Conservation (phyloP, 2,888 invertebrate species). For the Aphrophora alni region DNA sequence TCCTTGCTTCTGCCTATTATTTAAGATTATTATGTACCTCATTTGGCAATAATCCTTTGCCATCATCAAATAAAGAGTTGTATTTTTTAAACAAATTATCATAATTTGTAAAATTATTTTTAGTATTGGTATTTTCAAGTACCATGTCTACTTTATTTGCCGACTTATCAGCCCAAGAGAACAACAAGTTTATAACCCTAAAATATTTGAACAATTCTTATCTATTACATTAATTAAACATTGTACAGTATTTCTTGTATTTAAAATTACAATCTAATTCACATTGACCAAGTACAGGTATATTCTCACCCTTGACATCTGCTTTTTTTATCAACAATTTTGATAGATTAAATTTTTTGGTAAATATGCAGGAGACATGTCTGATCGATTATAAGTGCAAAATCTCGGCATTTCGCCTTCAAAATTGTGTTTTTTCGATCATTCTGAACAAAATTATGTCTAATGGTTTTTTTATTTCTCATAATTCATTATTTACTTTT, state of each 20-base stretch:
- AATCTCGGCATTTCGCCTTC: no score
- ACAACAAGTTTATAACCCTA: conserved; percentile 16
- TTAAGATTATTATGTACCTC: conserved; percentile 27
- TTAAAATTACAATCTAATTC: conserved; percentile 15
- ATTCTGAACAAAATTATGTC: no score
- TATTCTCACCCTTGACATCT: conserved; percentile 10
- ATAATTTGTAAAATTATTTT: neutral
- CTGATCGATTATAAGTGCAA: no score
- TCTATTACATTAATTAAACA: conserved; percentile 27
- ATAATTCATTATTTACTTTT: no score
- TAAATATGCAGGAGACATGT: no score
- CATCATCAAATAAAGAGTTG: conserved; percentile 19
- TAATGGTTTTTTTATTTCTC: no score
- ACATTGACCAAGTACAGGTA: conserved; percentile 8
- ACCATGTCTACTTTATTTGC: no score
- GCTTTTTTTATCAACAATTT: neutral
- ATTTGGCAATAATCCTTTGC: conserved; percentile 19
- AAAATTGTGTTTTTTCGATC: no score
- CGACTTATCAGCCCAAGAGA: neutral
- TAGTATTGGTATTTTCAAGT: no score
- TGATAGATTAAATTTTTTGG: conserved; percentile 12
- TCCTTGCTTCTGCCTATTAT: conserved; percentile 24
- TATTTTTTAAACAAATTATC: conserved; percentile 11
- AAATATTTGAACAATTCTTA: conserved; percentile 10
- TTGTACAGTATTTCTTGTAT: neutral